Base-by-base conservation (phyloP, 2,888 invertebrate genomes). In the Cantharis flavilabris region DNA sequence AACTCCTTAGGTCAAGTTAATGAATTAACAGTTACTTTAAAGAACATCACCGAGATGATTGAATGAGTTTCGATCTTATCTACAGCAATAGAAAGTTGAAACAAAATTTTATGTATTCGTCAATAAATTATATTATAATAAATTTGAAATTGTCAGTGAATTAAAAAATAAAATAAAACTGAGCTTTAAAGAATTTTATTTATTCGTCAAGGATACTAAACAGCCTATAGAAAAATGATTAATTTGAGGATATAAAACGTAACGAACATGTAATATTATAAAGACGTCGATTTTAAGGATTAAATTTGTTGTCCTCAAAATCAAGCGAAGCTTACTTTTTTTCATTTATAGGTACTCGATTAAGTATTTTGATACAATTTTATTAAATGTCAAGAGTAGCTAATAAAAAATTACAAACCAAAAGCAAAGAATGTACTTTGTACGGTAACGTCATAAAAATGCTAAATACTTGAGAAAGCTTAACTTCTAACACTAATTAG, bases 1-100 rank as follows among this genome's bases (percentile, higher is more conserved):
- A 65, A 67, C 72, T 72, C 20, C 65, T 72, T 30, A 67, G 72
- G 72, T 72, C 72, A 72, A 67, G 33, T 72, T 72, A 72, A 72
- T 72, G 72, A 72, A 67, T 72, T 72, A 30, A 72, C 72, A 72
- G 72, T 72, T 72, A 72, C 49, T 72, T 72, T 72, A 72, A 72
- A 72, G 72, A 72, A 72, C 63, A 72, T 72, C 72, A 65, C 71
- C 62, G 64, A 28, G 72, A 72, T 16, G 26, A 67, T 49, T 49
- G 49, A 49, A 49, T 49, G 49, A 49, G 49, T 49, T 49, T 49
- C 49, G 49, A 49, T 49, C 49, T 49, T 49, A 49, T 49, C 49
- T 49, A 49, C 49, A 49, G 49, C 49, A 49, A 49, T 49, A 49
- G 49, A 49, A 49, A 49, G 49, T 49, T 49, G 49, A 49, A 49